Evolutionary conservation across 1,140 invertebrate genomes (phyloP).

Genomic region (Philopotamus ludificatus): DNA sequence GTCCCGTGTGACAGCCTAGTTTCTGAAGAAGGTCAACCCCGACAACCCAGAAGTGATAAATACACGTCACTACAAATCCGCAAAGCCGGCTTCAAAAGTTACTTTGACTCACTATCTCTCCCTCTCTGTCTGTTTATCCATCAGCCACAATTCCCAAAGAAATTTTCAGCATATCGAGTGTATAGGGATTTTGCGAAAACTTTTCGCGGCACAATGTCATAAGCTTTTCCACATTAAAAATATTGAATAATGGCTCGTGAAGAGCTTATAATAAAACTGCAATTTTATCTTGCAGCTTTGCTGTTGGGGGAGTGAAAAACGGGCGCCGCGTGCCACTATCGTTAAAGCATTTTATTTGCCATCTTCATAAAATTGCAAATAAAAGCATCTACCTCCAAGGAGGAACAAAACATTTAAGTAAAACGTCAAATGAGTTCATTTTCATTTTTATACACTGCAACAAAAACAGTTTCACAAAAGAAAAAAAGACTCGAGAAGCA

Average conservation of each 20-base stretch:
- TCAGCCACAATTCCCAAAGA: conserved; percentile 4
- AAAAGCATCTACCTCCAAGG: background rate
- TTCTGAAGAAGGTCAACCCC: conserved; percentile 26
- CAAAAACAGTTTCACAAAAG: background rate
- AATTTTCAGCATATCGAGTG: conserved; percentile 33
- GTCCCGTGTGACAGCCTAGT: conserved; percentile 22
- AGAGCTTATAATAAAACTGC: background rate
- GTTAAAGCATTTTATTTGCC: conserved; percentile 36
- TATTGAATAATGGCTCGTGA: too few relatives aligned
- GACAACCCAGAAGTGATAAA: conserved; percentile 30
- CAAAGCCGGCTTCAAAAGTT: conserved; percentile 31
- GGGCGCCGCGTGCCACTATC: conserved; percentile 18
- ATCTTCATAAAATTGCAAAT: conserved; percentile 20
- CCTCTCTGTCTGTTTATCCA: background rate
- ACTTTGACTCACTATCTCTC: conserved; percentile 24
- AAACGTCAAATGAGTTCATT: background rate
- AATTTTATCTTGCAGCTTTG: background rate
- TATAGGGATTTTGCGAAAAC: conserved; percentile 19
- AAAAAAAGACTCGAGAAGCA: too few relatives aligned
- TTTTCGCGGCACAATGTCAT: background rate
- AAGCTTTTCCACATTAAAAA: too few relatives aligned
- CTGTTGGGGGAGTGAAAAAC: background rate
- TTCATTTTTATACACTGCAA: background rate
- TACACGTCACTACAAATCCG: conserved; percentile 32
- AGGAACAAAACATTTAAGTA: too few relatives aligned